Conservation (phyloP, 2,797 vertebrate genomes). For the Sciurus vulgaris region DNA sequence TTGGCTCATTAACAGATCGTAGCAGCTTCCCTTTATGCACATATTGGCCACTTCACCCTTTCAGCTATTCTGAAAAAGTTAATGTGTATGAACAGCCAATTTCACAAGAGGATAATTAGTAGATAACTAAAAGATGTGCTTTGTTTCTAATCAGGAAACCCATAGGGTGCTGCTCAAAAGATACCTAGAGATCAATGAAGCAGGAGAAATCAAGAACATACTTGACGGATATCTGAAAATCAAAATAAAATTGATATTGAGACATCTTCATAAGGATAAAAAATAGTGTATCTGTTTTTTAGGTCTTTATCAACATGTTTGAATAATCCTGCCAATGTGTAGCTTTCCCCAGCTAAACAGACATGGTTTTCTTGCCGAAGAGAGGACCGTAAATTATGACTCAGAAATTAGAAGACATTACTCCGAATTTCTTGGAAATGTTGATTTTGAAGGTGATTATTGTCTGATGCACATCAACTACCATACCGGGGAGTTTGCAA, state of each 20-base stretch:
- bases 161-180: not conserved
- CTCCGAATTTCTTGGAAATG: constrained; percentile 8
- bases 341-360: not conserved
- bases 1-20: constrained; percentile 21
- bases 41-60: not conserved
- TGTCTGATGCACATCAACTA: not conserved
- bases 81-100: constrained; percentile 52
- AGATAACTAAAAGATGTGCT: constrained; percentile 53
- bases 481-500: not conserved
- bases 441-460: not conserved
- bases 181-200: not conserved
- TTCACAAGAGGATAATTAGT: constrained; percentile 56
- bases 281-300: not conserved
- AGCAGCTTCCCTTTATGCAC: not conserved
- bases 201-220: not conserved
- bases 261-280: not conserved
- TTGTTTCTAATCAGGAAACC: constrained; percentile 50
- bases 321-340: not conserved
- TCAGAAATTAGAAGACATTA: not conserved
- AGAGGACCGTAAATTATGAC: not conserved
- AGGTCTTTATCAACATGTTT: not conserved
- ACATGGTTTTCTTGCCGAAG: not conserved
- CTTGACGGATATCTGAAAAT: not conserved
- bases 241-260: not conserved
- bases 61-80: constrained; percentile 16